A percentile compares a stretch with the other conserved stretches of the same genome.
Evolutionary conservation across 2,797 vertebrate genomes (phyloP).

Genomic region (Dermochelys coriacea): DNA sequence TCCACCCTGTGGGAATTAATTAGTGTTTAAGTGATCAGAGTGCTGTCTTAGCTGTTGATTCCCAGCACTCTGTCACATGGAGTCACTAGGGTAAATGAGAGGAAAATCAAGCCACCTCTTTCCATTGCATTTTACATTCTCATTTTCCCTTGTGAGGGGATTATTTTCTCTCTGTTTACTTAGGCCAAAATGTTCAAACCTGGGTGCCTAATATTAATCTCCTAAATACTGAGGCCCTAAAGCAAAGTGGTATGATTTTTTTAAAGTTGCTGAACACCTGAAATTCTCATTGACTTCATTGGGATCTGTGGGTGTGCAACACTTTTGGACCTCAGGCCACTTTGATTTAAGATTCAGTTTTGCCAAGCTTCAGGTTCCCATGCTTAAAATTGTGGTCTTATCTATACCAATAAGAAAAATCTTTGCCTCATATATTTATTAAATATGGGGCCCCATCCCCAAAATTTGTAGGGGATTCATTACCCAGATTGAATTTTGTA

Average conservation of each 20-base stretch:
- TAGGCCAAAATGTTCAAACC: neutral
- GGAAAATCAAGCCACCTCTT: neutral
- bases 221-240: neutral
- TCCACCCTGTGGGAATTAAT: neutral
- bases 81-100: neutral
- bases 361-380: neutral
- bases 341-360: neutral
- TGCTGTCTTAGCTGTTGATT: neutral
- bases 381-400: neutral
- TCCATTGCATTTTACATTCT: neutral
- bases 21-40: neutral
- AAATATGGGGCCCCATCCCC: neutral
- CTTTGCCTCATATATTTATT: neutral
- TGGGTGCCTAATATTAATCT: neutral
- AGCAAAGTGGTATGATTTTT: neutral
- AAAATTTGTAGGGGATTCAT: neutral
- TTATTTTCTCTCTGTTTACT: neutral
- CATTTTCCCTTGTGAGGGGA: neutral
- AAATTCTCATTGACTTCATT: neutral
- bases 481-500: neutral
- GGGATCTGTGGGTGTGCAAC: accelerated
- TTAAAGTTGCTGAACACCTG: neutral
- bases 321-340: neutral
- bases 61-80: neutral
- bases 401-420: neutral